Conservation (phyloP, 1,140 invertebrate species). For the Copidosoma floridanum region DNA sequence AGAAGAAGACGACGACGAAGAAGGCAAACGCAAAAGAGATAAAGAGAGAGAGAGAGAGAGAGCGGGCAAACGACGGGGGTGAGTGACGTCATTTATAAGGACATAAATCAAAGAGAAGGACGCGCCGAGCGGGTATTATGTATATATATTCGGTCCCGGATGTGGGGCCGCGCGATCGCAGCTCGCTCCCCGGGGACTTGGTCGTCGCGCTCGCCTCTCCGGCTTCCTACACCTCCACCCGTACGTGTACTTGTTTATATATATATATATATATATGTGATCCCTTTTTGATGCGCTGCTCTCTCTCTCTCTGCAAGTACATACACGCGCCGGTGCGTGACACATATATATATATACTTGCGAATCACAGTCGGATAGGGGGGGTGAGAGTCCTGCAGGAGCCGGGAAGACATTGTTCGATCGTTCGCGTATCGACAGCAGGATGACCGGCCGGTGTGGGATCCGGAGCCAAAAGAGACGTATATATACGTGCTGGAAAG, state of each 20-base stretch:
- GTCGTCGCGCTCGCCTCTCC: conserved; percentile 30
- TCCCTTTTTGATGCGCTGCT: too few species aligned
- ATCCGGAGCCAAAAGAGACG: too few species aligned
- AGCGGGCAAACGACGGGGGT: conserved; percentile 41
- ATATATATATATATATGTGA: not conserved
- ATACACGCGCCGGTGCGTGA: not conserved
- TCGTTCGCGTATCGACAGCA: too few species aligned
- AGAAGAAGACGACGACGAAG: too few species aligned
- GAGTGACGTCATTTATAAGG: conserved; percentile 59
- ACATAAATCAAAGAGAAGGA: conserved; percentile 58
- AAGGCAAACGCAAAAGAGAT: conserved; percentile 27
- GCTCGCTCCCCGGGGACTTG: conserved; percentile 42
- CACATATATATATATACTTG: not conserved
- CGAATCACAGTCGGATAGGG: not conserved
- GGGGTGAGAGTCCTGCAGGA: not conserved
- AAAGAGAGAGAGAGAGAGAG: conserved; percentile 13
- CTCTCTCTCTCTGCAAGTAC: too few species aligned
- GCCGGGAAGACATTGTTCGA: not conserved
- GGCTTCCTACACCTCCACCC: conserved; percentile 38
- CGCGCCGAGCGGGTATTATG: not conserved
- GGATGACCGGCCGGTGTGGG: too few species aligned
- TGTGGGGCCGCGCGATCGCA: conserved; percentile 37
- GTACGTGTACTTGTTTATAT: not conserved
- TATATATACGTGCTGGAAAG: too few species aligned
- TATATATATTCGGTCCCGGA: conserved; percentile 42